Percentiles rank a stretch among this genome's conserved stretches.
These are phyloP conservation scores for Vireo altiloquus DNA, from an alignment of 2,113 vertebrate species.

Conservation along the genomic window DNA sequence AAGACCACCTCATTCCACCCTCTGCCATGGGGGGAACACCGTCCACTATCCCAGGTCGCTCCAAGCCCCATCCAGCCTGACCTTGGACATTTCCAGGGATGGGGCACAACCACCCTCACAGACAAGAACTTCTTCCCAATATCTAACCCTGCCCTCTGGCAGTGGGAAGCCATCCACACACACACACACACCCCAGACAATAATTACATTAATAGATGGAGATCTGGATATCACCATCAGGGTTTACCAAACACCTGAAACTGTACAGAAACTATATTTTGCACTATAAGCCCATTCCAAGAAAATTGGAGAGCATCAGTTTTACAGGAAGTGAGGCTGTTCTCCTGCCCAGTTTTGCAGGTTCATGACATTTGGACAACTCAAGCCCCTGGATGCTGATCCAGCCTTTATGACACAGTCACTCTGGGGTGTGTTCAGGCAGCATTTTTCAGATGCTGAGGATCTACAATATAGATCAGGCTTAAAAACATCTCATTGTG, in stretches of 20 bases:
- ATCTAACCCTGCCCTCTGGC: background rate
- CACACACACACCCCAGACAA: rapidly evolving
- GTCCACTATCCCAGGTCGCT: background rate
- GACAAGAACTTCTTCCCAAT: background rate
- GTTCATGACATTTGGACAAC: background rate
- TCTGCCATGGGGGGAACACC: background rate
- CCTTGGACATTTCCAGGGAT: background rate
- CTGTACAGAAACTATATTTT: background rate
- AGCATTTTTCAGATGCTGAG: background rate
- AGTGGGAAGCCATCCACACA: background rate
- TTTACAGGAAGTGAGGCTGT: background rate
- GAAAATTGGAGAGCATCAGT: background rate
- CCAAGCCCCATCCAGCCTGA: rapidly evolving
- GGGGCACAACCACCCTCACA: no score
- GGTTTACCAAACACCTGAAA: background rate
- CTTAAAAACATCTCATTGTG: background rate
- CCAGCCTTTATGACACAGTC: background rate
- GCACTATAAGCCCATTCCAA: background rate
- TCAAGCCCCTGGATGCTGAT: rapidly evolving
- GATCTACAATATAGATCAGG: background rate
- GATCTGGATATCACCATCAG: background rate
- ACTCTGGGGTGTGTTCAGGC: background rate
- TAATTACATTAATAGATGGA: background rate
- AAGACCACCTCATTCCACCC: background rate
- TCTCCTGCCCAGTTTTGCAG: background rate